These are phyloP conservation scores for Drosophila kepulauana DNA, from an alignment of 1,140 invertebrate genomes.

Conservation along the genomic window DNA sequence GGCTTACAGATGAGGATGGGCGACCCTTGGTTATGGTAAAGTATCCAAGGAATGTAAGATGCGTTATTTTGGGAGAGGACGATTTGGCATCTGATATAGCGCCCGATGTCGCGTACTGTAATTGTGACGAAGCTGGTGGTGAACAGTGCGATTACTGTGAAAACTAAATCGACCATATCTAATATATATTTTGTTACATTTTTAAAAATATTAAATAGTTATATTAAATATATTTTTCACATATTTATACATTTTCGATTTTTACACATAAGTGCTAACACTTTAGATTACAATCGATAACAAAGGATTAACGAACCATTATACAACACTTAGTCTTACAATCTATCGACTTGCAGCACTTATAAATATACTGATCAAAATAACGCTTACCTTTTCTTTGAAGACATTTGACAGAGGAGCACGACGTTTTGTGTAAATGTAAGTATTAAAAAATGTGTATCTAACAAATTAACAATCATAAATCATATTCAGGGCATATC, in stretches of 20 bases:
- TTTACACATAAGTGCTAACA: too few species aligned
- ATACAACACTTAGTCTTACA: slow-evolving; percentile 1
- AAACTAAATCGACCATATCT: background rate
- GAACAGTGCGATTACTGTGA: slow-evolving; percentile 41
- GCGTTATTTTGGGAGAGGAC: slow-evolving; percentile 57
- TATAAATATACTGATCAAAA: background rate
- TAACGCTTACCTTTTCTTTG: slow-evolving; percentile 7
- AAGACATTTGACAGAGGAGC: background rate
- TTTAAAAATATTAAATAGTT: slow-evolving; percentile 5
- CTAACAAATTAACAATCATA: background rate
- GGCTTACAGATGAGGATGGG: slow-evolving; percentile 65
- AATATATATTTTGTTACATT: slow-evolving; percentile 15
- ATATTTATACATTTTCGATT: too few species aligned
- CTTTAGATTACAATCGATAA: too few species aligned
- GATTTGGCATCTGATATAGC: slow-evolving; percentile 65
- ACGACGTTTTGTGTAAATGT: too few species aligned
- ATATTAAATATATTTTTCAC: background rate
- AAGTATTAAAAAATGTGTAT: slow-evolving; percentile 17
- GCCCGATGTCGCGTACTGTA: slow-evolving; percentile 56
- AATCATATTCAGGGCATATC: slow-evolving; percentile 32
- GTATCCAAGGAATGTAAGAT: slow-evolving; percentile 66
- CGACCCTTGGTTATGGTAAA: slow-evolving; percentile 71
- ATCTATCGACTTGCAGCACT: background rate
- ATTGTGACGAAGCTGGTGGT: slow-evolving; percentile 47
- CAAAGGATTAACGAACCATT: background rate